A percentile compares a stretch with the other conserved stretches of the same genome.
These are phyloP conservation scores for Chaenodraco wilsoni DNA, from an alignment of 2,797 vertebrate genomes.

Conservation along the genomic window DNA sequence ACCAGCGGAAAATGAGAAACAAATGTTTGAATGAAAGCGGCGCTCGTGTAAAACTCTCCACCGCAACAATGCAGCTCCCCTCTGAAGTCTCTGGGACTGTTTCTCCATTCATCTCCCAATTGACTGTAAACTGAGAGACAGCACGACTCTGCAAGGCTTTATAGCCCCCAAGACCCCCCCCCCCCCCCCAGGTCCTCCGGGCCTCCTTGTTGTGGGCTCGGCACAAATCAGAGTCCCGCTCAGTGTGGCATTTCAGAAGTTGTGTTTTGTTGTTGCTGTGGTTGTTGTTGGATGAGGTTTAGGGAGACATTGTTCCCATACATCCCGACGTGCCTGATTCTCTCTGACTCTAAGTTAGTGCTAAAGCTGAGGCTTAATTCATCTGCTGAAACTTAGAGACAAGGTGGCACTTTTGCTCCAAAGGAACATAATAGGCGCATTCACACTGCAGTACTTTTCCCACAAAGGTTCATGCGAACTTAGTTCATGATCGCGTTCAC, in stretches of 20 bases:
- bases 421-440: constrained; percentile 14
- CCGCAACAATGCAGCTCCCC: constrained; percentile 73
- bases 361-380: not conserved
- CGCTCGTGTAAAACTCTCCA: constrained; percentile 56
- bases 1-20: constrained; percentile 74
- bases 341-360: constrained; percentile 13
- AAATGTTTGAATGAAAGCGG: constrained; percentile 67
- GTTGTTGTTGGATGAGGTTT: constrained; percentile 68
- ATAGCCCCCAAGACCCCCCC: not conserved
- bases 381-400: constrained; percentile 4
- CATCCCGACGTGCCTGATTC: constrained; percentile 26
- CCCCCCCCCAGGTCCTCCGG: constrained; percentile 28
- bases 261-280: constrained; percentile 70
- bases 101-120: constrained; percentile 63
- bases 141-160: constrained; percentile 37
- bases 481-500: too few species aligned
- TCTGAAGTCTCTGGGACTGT: constrained; percentile 63
- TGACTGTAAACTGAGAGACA: constrained; percentile 61
- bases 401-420: constrained; percentile 1
- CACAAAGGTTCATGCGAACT: too few species aligned
- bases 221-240: constrained; percentile 43
- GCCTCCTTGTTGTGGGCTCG: constrained; percentile 68
- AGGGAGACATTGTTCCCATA: constrained; percentile 34
- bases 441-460: too few species aligned
- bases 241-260: constrained; percentile 69